These are phyloP conservation scores for Grapholita molesta DNA, from an alignment of 1,140 invertebrate genomes.

Conservation along the genomic window DNA sequence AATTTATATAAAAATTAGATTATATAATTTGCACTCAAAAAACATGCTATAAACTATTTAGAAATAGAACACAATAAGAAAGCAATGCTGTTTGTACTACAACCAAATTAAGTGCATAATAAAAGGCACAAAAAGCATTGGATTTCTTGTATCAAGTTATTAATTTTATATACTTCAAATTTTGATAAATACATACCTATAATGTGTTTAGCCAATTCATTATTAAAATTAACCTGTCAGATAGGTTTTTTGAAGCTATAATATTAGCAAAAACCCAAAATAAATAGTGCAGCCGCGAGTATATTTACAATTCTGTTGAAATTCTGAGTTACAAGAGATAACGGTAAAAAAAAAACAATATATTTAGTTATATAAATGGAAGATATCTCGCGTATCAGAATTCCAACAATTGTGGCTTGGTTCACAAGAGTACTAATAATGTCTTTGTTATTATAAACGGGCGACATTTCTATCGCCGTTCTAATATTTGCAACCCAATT, in stretches of 20 bases:
- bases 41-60: constrained; percentile 23
- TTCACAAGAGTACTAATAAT: not conserved
- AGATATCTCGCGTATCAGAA: not conserved
- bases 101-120: constrained; percentile 17
- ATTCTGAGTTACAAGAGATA: not conserved
- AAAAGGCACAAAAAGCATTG: constrained; percentile 26
- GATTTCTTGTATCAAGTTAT: not conserved
- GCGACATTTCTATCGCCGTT: not conserved
- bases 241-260: constrained; percentile 20
- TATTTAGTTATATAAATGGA: not conserved
- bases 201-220: not conserved
- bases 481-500: not conserved
- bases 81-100: constrained; percentile 29
- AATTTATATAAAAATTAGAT: not conserved
- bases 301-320: constrained; percentile 21
- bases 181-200: constrained; percentile 12
- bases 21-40: constrained; percentile 8
- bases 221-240: constrained; percentile 18
- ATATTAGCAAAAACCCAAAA: constrained; percentile 24
- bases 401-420: not conserved
- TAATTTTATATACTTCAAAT: not conserved
- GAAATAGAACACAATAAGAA: constrained; percentile 3
- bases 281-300: constrained; percentile 24
- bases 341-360: not conserved
- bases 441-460: not conserved